Base-by-base conservation (phyloP, 1,140 invertebrate genomes). In the Archegozetes longisetosus region DNA sequence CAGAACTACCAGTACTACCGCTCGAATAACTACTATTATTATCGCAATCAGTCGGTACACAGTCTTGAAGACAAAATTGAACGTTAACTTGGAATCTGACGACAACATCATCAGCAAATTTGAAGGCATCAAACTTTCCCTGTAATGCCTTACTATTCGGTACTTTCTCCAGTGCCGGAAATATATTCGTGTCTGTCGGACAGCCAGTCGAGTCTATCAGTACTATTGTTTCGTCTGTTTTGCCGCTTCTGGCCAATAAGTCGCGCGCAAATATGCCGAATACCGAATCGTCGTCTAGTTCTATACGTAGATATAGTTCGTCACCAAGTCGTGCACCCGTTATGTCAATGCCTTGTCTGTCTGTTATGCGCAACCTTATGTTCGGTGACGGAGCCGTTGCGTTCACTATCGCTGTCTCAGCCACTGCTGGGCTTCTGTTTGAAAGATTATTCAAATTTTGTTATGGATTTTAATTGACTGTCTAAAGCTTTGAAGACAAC, bases 21-120 rank as follows among this genome's bases (percentile, higher is more conserved):
- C 32, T 17, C 6, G 32, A 6, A 17, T 40, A 40, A 40, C 32
- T 40, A n/a, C n/a, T n/a, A 22, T 32, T 32, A 27, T 54, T 46
- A 4, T 55, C 40, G 46, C 61, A 65, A 64, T 74, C 74, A 63
- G 83, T 80, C 62, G 75, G 74, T 51, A 71, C 66, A 66, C 83
- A 85, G 46, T 74, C 69, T 0, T 74, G 70, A 4, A 80, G 70
- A 61, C 83, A 85, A 66, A 82, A 83, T 55, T 79, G 78, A 2
- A 85, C 79, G 65, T 83, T 78, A 12, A 83, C 75, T 51, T 79
- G 77, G 67, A 85, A 84, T 24, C 77, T 72, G 0, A 84, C 80
- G 1, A 82, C 72, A 22, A 79, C 78, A 47, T 82, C 83, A 13
- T 78, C 77, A 0, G 81, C 79, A 68, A 85, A 84, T 24, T 82